Evolutionary conservation across 1,140 invertebrate genomes (phyloP).

Genomic region (Bombus haemorrhoidalis): DNA sequence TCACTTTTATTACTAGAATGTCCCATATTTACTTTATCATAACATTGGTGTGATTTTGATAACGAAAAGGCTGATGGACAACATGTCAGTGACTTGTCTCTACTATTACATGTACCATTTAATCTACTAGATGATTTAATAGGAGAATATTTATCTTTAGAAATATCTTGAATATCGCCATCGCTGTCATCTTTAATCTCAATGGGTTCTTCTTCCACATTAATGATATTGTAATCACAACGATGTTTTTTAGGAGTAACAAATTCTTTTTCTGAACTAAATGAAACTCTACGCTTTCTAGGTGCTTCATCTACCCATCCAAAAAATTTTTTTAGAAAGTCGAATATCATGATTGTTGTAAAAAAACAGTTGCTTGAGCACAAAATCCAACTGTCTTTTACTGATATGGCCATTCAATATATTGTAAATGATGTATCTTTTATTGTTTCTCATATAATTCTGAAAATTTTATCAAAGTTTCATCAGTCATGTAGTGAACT

Average conservation of each 20-base stretch:
- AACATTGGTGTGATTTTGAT: conserved; percentile 28
- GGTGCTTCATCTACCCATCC: conserved; percentile 69
- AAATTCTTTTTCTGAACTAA: conserved; percentile 35
- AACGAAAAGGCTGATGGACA: neutral
- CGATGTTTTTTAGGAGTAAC: conserved; percentile 64
- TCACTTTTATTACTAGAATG: conserved; percentile 32
- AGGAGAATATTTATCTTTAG: conserved; percentile 37
- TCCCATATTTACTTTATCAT: conserved; percentile 42
- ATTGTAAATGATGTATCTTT: neutral
- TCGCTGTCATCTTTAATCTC: conserved; percentile 61
- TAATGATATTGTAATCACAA: conserved; percentile 31
- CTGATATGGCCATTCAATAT: conserved; percentile 42
- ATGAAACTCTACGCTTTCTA: conserved; percentile 66
- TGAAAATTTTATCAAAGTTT: neutral
- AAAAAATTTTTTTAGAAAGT: conserved; percentile 73
- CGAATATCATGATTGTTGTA: conserved; percentile 63
- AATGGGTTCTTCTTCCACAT: conserved; percentile 28
- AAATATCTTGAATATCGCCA: conserved; percentile 49
- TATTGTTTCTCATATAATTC: neutral
- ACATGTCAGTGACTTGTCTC: conserved; percentile 44
- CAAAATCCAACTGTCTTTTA: conserved; percentile 18
- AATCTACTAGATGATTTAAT: conserved; percentile 32
- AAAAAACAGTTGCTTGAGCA: conserved; percentile 25
- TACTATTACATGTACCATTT: conserved; percentile 46
- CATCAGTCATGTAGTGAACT: neutral